Percentiles rank a stretch among this genome's conserved stretches.
phyloP scores from a whole-genome alignment of 1,140 invertebrate genomes.

The Sitophilus oryzae region DNA sequence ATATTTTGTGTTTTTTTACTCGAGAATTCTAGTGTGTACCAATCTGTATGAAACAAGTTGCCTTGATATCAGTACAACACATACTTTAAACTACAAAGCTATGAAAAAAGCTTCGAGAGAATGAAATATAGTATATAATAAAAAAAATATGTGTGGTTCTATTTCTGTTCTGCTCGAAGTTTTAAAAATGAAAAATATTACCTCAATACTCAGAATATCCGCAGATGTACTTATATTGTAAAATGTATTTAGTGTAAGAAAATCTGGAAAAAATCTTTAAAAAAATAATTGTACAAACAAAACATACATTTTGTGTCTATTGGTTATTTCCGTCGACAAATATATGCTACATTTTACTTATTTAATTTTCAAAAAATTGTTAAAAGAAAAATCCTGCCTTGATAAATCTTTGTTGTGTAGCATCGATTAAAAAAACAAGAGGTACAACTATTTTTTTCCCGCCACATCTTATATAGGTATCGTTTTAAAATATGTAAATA shows the following conservation, averaged over 20 bases:
- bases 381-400: constrained; percentile 4
- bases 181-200: constrained; percentile 39
- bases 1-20: neutral
- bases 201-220: constrained; percentile 46
- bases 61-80: constrained; percentile 46
- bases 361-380: constrained; percentile 9
- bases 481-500: constrained; percentile 31
- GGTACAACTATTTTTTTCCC: constrained; percentile 16
- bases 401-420: constrained; percentile 4
- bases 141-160: neutral
- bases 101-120: constrained; percentile 18
- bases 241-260: constrained; percentile 41
- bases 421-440: neutral
- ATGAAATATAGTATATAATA: neutral
- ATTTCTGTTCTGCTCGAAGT: constrained; percentile 6
- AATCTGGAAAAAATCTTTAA: constrained; percentile 18
- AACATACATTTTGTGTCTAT: constrained; percentile 23
- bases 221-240: constrained; percentile 47
- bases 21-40: constrained; percentile 9
- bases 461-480: constrained; percentile 30
- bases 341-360: neutral
- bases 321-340: constrained; percentile 4
- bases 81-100: constrained; percentile 40
- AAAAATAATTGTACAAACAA: constrained; percentile 23
- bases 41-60: constrained; percentile 41